These are phyloP conservation scores for Drosophila tsacasi DNA, from an alignment of 1,140 invertebrate species.

Conservation along the genomic window DNA sequence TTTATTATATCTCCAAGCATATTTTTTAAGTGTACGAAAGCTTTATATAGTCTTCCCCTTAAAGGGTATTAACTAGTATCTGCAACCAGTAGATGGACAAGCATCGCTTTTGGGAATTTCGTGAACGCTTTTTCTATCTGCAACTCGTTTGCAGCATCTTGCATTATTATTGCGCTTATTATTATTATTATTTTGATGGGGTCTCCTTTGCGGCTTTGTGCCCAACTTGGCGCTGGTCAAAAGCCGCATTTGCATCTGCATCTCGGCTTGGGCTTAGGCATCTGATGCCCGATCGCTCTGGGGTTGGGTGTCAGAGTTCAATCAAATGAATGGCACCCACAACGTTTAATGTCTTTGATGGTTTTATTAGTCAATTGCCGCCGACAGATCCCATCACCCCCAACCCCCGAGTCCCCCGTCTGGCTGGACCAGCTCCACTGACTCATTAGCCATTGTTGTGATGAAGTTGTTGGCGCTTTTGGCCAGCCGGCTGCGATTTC, in stretches of 20 bases:
- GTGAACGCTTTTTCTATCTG: slow-evolving; percentile 64
- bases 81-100: slow-evolving; percentile 24
- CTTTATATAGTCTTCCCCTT: too few relatives aligned
- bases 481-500: slow-evolving; percentile 69
- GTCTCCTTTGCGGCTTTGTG: slow-evolving; percentile 47
- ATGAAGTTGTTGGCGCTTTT: slow-evolving; percentile 74
- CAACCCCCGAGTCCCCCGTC: not conserved
- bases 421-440: slow-evolving; percentile 45
- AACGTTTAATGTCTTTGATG: slow-evolving; percentile 82
- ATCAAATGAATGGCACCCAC: slow-evolving; percentile 81
- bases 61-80: slow-evolving; percentile 19
- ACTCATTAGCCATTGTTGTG: slow-evolving; percentile 82
- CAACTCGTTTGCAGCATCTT: slow-evolving; percentile 69
- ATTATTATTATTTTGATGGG: slow-evolving; percentile 69
- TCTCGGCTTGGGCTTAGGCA: slow-evolving; percentile 13
- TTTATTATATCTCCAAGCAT: not conserved
- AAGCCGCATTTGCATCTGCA: slow-evolving; percentile 45
- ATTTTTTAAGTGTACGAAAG: too few relatives aligned
- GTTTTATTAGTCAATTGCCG: slow-evolving; percentile 77
- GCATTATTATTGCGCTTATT: slow-evolving; percentile 69
- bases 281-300: slow-evolving; percentile 40
- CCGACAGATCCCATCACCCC: slow-evolving; percentile 38
- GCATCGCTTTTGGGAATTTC: slow-evolving; percentile 55
- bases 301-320: slow-evolving; percentile 71
- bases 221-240: slow-evolving; percentile 53